These are phyloP conservation scores for Caloenas nicobarica DNA, from an alignment of 2,113 vertebrate genomes.

Conservation along the genomic window DNA sequence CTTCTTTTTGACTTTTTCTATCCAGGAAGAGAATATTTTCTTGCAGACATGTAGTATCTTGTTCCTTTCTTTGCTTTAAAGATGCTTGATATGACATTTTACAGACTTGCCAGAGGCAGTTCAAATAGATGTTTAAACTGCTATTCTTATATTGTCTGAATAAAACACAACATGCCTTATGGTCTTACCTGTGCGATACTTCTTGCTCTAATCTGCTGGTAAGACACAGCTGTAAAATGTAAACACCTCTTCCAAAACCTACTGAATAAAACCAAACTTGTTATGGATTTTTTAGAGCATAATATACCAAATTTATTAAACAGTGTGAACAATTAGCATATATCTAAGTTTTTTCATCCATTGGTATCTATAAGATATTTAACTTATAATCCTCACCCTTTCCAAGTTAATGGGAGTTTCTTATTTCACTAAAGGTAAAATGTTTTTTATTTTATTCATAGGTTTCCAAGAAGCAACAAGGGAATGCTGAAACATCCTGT, in stretches of 20 bases:
- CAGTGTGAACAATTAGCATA: neutral
- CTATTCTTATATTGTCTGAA: neutral
- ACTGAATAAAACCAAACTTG: neutral
- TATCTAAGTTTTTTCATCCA: neutral
- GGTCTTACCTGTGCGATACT: neutral
- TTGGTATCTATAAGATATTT: neutral
- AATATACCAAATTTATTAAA: neutral
- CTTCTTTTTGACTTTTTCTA: neutral
- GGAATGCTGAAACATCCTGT: neutral
- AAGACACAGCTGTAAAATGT: neutral
- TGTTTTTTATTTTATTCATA: neutral
- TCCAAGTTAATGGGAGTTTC: accelerated
- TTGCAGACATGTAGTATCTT: neutral
- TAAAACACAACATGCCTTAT: neutral
- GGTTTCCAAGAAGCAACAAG: neutral
- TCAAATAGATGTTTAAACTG: neutral
- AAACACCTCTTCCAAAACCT: neutral
- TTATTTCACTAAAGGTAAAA: neutral
- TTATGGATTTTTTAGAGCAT: neutral
- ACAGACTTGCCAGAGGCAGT: neutral
- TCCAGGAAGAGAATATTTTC: neutral
- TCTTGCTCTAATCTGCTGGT: neutral
- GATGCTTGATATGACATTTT: neutral
- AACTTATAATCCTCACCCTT: neutral
- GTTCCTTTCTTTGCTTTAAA: neutral